Conservation (phyloP, 2,797 vertebrate species). For the Pelodytes ibericus region DNA sequence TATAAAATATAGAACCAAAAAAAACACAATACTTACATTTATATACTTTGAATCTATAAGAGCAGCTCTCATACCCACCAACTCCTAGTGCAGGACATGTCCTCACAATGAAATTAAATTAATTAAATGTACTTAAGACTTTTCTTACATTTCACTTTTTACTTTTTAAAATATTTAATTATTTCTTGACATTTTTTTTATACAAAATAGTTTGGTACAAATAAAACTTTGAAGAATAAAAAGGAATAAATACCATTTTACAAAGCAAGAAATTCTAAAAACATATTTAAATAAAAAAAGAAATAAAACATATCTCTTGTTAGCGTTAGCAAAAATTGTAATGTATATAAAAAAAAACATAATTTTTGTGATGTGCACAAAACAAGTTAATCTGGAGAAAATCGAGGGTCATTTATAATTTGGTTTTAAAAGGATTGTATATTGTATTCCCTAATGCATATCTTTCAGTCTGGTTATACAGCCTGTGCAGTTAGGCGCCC, state of each 20-base stretch:
- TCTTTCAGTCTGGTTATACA: too few species aligned
- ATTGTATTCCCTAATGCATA: too few species aligned
- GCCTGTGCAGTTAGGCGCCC: too few species aligned
- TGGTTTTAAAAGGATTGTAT: too few species aligned
- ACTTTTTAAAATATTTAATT: conserved; percentile 48
- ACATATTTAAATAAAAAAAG: conserved; percentile 47
- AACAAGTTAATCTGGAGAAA: too few species aligned
- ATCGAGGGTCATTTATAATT: too few species aligned
- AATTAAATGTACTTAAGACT: not conserved
- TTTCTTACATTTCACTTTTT: conserved; percentile 23
- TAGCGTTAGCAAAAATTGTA: conserved; percentile 28
- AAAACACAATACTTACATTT: too few species aligned
- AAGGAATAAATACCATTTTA: conserved; percentile 53
- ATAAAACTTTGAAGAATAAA: conserved; percentile 47
- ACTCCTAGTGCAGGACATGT: too few species aligned
- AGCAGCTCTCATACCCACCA: too few species aligned
- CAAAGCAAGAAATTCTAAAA: conserved; percentile 39
- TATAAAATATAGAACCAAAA: too few species aligned
- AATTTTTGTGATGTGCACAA: conserved; percentile 16
- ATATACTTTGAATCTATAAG: too few species aligned
- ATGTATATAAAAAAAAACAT: conserved; percentile 19
- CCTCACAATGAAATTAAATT: too few species aligned
- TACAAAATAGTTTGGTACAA: conserved; percentile 49
- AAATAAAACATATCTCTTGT: conserved; percentile 50
- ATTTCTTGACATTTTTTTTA: conserved; percentile 44